Base-by-base conservation (phyloP, 2,888 invertebrate genomes). In the Microchrysa polita region DNA sequence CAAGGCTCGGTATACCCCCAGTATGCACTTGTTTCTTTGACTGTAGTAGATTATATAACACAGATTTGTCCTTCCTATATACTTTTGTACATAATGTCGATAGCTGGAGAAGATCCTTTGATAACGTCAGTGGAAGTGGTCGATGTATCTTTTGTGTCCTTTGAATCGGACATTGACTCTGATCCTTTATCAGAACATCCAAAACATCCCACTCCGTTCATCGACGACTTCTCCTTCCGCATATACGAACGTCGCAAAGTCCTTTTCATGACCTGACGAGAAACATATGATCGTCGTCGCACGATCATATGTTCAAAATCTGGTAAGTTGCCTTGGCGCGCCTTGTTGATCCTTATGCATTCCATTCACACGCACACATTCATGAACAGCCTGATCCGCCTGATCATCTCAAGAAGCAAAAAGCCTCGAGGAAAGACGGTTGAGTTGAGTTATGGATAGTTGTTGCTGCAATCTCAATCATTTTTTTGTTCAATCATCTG, bases 231-330 rank as follows among this genome's bases (percentile, higher is more conserved):
- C 27, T 34, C 27, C 27, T 34, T 34, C 7, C 2, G 27, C 27
- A 34, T 7, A n/a, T n/a, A n/a, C n/a, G n/a, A n/a, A n/a, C n/a
- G n/a, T n/a, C n/a, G n/a, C n/a, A n/a, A 1, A 48, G 44, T 65
- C 65, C 65, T 65, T 65, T 20, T n/a, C n/a, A n/a, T n/a, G n/a
- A n/a, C n/a, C 16, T 18, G 22, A 20, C 10, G n/a, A 48, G 48
- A 22, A 1, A 65, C 65, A 65, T 22, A 65, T 48, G 65, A 65
- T 65, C 48, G 18, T 42, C 7, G 42, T 48, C 48, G 18, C 52
- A 61, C 65, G 65, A 65, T 65, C 65, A 65, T 65, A 48, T 65
- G 65, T 65, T 65, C 44, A n/a, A n/a, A 44, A 48, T 65, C 65
- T 48, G 65, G 65, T 65, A 65, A 22, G 44, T 65, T n/a, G 7